These are phyloP conservation scores for Grus americana DNA, from an alignment of 2,113 vertebrate species.

Conservation along the genomic window DNA sequence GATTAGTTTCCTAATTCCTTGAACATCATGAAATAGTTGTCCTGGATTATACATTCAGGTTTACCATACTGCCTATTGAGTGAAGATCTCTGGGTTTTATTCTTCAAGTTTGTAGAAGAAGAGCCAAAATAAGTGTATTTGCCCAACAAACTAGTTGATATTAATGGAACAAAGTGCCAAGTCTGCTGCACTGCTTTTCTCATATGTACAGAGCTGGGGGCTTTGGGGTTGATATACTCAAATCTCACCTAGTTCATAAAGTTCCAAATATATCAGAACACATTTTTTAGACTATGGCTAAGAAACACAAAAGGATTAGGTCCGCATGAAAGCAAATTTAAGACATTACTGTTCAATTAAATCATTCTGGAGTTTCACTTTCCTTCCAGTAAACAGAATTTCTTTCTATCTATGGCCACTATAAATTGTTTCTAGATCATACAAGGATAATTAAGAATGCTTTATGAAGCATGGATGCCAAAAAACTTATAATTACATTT, in stretches of 20 bases:
- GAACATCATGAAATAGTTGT: neutral
- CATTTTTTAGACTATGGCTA: neutral
- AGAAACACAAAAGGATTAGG: neutral
- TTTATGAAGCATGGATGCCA: neutral
- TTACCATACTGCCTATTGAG: neutral
- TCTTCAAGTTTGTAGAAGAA: neutral
- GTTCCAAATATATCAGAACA: neutral
- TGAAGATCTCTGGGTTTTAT: neutral
- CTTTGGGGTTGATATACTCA: neutral
- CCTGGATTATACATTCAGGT: neutral
- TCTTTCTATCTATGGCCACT: neutral
- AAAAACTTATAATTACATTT: neutral
- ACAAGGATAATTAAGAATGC: neutral
- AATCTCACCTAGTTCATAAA: neutral
- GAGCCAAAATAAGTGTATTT: neutral
- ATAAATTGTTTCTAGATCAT: neutral
- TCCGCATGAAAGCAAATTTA: neutral
- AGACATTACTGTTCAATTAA: neutral
- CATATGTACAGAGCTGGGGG: neutral
- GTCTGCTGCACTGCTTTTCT: neutral
- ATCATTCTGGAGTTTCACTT: neutral
- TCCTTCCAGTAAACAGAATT: neutral
- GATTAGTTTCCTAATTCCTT: constrained; percentile 11
- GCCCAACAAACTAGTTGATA: neutral
- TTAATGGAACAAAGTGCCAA: neutral